Conservation (phyloP, 2,888 invertebrate genomes). For the Muschampia plurimacula region DNA sequence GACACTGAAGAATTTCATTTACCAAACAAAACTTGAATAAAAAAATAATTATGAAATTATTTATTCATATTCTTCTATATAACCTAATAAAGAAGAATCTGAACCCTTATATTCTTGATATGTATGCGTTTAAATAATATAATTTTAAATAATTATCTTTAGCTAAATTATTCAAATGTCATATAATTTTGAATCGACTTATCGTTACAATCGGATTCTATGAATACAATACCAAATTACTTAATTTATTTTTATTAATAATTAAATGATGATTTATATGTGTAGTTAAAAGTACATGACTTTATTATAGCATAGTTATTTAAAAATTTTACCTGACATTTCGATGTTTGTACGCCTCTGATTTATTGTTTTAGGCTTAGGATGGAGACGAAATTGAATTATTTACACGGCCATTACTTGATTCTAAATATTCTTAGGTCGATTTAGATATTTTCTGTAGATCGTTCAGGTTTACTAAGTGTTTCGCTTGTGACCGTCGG, state of each 20-base stretch:
- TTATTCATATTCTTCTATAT: too few relatives aligned
- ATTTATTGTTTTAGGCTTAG: conserved; percentile 30
- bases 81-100: too few relatives aligned
- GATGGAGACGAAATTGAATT: conserved; percentile 7
- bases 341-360: conserved; percentile 11
- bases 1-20: too few relatives aligned
- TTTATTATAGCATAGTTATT: conserved; percentile 33
- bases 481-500: background rate
- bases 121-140: too few relatives aligned
- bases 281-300: conserved; percentile 23
- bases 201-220: too few relatives aligned
- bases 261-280: conserved; percentile 1
- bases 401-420: conserved; percentile 4
- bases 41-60: too few relatives aligned
- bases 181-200: too few relatives aligned
- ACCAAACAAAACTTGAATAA: too few relatives aligned
- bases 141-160: too few relatives aligned
- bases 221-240: background rate
- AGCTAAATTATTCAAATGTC: too few relatives aligned
- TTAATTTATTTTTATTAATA: background rate
- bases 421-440: conserved; percentile 30
- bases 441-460: conserved; percentile 15
- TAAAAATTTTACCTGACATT: conserved; percentile 25
- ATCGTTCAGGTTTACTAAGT: conserved; percentile 11
- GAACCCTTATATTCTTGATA: too few relatives aligned